Base-by-base conservation (phyloP, 2,797 vertebrate genomes). In the Coranthus polyacanthus region DNA sequence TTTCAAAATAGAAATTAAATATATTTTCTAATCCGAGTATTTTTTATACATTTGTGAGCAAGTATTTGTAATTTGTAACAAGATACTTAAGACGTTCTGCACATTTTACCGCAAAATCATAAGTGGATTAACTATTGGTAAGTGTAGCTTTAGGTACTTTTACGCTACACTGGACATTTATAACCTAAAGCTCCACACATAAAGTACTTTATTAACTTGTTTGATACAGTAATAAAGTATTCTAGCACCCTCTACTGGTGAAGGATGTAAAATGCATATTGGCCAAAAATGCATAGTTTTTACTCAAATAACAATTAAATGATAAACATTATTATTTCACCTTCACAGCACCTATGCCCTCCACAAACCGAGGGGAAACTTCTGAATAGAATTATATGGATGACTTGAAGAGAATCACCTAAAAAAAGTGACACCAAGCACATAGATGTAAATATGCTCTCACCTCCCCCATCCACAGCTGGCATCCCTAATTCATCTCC, bases 191-290 rank as follows among this genome's bases (percentile, higher is more conserved):
- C 17, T 16, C 42, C 9, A 15, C 37, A 32, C 1, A 20, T n/a
- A n/a, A n/a, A n/a, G n/a, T n/a, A n/a, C n/a, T n/a, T n/a, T n/a
- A n/a, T n/a, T n/a, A n/a, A n/a, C n/a, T n/a, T 37, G n/a, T n/a
- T n/a, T n/a, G n/a, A n/a, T n/a, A n/a, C n/a, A n/a, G n/a, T n/a
- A n/a, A n/a, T n/a, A n/a, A n/a, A n/a, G n/a, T 47, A 41, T 9
- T 50, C 12, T 50, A 53, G 61, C 55, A 0, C 62, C 2, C 71
- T 75, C 86, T 83, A 51, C 59, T 74, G 86, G 75, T 61, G 29
- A 46, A 24, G 20, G 1, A 5, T 18, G 5, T 26, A 15, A 63
- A 71, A 16, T 71, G 49, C 39, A 55, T 2, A 13, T 18, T 10
- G 10, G 13, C 18, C 7, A 56, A 17, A n/a, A 18, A 29, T 32